A percentile compares a stretch with the other conserved stretches of the same genome.
phyloP scores from a whole-genome alignment of 2,113 vertebrate species.

The Hiodon alosoides region DNA sequence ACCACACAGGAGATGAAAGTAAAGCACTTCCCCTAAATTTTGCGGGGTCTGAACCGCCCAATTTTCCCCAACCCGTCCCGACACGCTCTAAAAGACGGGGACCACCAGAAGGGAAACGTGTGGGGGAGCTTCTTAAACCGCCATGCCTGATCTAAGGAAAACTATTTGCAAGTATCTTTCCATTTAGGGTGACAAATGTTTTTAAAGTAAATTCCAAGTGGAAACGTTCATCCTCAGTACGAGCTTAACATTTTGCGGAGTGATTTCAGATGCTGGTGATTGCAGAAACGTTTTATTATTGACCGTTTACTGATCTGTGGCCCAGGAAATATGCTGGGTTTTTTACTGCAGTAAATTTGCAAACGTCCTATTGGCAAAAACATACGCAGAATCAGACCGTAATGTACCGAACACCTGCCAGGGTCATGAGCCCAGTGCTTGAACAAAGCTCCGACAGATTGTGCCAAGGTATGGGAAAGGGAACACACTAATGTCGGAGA shows the following conservation, averaged over 20 bases:
- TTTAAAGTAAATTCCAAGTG: not conserved
- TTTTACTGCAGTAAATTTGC: no score
- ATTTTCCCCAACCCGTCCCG: constrained; percentile 55
- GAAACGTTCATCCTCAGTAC: no score
- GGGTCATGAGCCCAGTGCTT: no score
- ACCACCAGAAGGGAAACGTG: not conserved
- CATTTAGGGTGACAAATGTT: not conserved
- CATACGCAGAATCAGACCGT: no score
- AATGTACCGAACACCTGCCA: no score
- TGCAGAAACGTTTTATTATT: not conserved
- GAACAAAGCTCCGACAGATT: no score
- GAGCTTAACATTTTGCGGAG: no score
- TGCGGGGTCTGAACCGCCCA: constrained; percentile 39
- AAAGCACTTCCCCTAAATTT: constrained; percentile 53
- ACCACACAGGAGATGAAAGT: constrained; percentile 63
- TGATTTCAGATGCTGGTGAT: not conserved
- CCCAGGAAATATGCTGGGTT: not conserved
- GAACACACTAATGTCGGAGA: constrained; percentile 7
- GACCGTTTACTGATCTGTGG: not conserved
- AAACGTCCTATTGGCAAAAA: no score
- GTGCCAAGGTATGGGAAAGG: not conserved
- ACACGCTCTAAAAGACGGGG: constrained; percentile 49
- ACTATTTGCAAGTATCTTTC: not conserved
- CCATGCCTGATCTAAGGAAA: not conserved
- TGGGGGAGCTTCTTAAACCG: constrained; percentile 23